These are phyloP conservation scores for Chloroceryle aenea DNA, from an alignment of 2,113 vertebrate genomes.

Conservation along the genomic window DNA sequence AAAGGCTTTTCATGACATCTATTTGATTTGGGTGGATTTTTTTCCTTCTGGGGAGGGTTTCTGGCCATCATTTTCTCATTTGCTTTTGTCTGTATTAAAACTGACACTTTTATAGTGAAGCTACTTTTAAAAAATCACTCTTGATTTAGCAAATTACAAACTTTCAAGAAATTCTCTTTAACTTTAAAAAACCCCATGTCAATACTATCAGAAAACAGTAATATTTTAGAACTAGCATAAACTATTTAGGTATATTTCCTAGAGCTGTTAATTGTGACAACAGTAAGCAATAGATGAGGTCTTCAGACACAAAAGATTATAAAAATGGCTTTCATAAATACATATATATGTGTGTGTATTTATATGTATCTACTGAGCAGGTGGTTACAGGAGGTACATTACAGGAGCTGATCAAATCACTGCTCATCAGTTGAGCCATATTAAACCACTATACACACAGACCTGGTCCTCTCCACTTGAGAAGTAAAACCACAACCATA, in stretches of 20 bases:
- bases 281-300: background rate
- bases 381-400: background rate
- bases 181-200: background rate
- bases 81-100: background rate
- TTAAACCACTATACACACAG: background rate
- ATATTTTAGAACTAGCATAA: background rate
- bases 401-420: background rate
- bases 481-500: background rate
- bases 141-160: slow-evolving; percentile 15
- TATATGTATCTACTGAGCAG: background rate
- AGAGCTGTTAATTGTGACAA: background rate
- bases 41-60: background rate
- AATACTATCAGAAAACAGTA: background rate
- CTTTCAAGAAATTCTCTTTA: slow-evolving; percentile 2
- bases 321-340: background rate
- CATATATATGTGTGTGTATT: background rate
- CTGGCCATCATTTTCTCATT: background rate
- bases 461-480: background rate
- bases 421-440: background rate
- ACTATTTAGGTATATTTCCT: background rate
- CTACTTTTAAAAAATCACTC: background rate
- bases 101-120: background rate
- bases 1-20: background rate
- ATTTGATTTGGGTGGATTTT: background rate
- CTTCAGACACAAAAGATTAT: background rate